Percentiles rank a stretch among this genome's conserved stretches.
phyloP scores from a whole-genome alignment of 2,113 vertebrate species.

The Prinia subflava region DNA sequence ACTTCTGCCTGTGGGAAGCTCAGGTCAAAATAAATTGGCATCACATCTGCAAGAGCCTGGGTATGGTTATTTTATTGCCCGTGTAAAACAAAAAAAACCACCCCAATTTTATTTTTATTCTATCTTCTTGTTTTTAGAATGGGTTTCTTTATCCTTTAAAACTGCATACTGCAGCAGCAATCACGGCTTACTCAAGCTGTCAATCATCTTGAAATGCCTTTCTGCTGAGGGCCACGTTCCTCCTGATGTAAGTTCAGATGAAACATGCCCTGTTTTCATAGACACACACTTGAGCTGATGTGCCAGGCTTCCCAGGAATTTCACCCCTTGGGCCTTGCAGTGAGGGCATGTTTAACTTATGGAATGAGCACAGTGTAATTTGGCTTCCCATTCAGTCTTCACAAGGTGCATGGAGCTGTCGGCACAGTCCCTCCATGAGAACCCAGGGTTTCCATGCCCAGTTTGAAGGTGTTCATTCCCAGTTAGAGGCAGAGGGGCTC shows the following conservation, averaged over 20 bases:
- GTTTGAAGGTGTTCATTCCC: background rate
- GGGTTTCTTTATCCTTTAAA: background rate
- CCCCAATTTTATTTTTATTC: background rate
- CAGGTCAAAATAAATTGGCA: background rate
- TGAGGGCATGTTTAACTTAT: background rate
- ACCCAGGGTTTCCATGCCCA: background rate
- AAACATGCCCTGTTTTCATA: background rate
- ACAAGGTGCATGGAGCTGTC: background rate
- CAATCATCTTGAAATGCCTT: background rate
- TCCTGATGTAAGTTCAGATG: background rate
- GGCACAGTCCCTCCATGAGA: background rate
- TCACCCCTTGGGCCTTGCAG: background rate
- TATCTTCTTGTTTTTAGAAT: background rate
- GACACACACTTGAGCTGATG: background rate
- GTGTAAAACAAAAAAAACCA: background rate
- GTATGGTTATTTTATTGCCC: background rate
- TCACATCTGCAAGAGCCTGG: background rate
- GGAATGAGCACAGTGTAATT: background rate
- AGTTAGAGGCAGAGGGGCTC: background rate
- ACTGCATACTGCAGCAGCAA: background rate
- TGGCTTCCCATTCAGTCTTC: background rate
- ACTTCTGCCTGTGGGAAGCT: background rate
- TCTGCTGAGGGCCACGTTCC: background rate
- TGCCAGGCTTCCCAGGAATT: slow-evolving; percentile 6
- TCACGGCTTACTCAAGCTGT: background rate